A percentile compares a stretch with the other conserved stretches of the same genome.
Evolutionary conservation across 2,113 vertebrate species (phyloP).

Genomic region (Ibidorhyncha struthersii): DNA sequence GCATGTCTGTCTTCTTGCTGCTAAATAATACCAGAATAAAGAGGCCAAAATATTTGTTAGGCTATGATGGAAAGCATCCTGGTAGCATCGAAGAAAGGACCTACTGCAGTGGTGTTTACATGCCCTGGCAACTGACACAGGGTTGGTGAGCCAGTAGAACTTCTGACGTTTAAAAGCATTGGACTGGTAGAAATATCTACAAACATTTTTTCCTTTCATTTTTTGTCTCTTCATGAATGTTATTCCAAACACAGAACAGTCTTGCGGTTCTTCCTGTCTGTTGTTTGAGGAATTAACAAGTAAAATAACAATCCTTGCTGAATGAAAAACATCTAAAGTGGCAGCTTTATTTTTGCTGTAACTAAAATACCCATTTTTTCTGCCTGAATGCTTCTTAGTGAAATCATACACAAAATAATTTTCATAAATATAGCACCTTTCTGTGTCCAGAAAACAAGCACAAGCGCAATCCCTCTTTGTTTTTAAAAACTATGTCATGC

Average conservation of each 20-base stretch:
- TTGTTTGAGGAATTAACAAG: conserved; percentile 12
- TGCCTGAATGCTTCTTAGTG: neutral
- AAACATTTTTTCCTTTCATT: neutral
- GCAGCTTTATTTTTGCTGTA: neutral
- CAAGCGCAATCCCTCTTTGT: neutral
- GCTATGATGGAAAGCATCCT: conserved; percentile 19
- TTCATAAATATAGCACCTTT: neutral
- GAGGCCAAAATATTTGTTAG: neutral
- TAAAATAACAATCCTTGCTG: neutral
- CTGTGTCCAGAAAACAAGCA: neutral
- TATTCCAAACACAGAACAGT: neutral
- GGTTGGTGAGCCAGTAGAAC: conserved; percentile 34
- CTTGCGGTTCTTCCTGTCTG: neutral
- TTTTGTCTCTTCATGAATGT: neutral
- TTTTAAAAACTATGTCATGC: neutral
- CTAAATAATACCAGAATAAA: neutral
- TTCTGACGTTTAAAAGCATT: neutral
- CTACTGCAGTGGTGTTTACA: neutral
- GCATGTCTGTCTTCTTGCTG: neutral
- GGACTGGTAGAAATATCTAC: neutral
- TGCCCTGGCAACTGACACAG: neutral
- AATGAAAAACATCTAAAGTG: neutral
- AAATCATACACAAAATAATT: neutral
- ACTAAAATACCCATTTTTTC: neutral
- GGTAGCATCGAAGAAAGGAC: conserved; percentile 4